Conservation (phyloP, 2,113 vertebrate genomes). For the Phyllopteryx taeniolatus region DNA sequence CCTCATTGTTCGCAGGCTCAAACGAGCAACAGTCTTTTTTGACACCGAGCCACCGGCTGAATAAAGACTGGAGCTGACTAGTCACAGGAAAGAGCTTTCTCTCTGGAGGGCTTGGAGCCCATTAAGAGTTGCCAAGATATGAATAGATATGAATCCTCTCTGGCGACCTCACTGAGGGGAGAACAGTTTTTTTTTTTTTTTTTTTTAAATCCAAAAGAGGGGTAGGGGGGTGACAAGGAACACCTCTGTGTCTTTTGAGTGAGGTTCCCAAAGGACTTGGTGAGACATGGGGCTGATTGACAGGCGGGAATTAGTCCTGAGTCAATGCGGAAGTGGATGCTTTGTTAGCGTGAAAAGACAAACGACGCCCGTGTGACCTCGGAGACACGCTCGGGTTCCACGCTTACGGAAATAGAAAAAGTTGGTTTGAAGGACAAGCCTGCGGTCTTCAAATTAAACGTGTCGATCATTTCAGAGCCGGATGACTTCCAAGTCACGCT, state of each 20-base stretch:
- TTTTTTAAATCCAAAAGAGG: conserved; percentile 39
- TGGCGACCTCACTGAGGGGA: conserved; percentile 45
- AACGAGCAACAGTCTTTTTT: conserved; percentile 99
- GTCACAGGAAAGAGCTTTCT: conserved; percentile 89
- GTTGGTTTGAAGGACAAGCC: neutral
- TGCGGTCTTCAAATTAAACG: neutral
- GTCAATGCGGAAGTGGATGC: conserved; percentile 72
- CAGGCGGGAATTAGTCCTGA: conserved; percentile 66
- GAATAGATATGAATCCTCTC: conserved; percentile 82
- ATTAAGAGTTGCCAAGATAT: conserved; percentile 89
- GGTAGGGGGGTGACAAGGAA: conserved; percentile 41
- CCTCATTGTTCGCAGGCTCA: conserved; percentile 89
- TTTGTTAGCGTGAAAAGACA: conserved; percentile 62
- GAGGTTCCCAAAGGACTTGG: conserved; percentile 66
- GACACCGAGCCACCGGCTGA: conserved; percentile 97
- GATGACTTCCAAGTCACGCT: neutral
- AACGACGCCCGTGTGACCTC: conserved; percentile 54
- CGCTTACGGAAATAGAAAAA: neutral
- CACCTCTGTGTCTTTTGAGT: conserved; percentile 66
- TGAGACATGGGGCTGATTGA: conserved; percentile 59
- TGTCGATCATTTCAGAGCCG: neutral
- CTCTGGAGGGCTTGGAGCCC: conserved; percentile 83
- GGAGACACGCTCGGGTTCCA: conserved; percentile 9
- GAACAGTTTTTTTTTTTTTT: neutral
- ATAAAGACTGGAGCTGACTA: conserved; percentile 97